Percentiles rank a stretch among this genome's conserved stretches.
Evolutionary conservation across 2,888 invertebrate genomes (phyloP).

Genomic region (Drosophila borealis): DNA sequence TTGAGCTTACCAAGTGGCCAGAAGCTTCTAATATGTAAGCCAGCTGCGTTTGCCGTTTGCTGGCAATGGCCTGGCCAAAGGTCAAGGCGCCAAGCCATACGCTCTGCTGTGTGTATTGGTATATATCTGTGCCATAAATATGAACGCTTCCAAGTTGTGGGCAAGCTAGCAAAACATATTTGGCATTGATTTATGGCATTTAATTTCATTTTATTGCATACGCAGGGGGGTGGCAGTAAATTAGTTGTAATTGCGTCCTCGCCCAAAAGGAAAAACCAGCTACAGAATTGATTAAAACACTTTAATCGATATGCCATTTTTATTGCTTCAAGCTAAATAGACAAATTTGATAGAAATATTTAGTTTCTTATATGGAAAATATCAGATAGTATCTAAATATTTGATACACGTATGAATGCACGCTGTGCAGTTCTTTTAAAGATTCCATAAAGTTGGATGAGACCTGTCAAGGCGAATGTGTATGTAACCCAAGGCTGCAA

Average conservation of each 20-base stretch:
- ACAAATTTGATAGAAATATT: neutral
- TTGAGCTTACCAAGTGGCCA: constrained; percentile 15
- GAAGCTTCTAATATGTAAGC: constrained; percentile 1
- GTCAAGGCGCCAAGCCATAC: constrained; percentile 41
- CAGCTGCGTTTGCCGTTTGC: constrained; percentile 3
- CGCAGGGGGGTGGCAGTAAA: constrained; percentile 44
- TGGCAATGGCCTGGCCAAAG: constrained; percentile 32
- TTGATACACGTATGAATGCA: constrained; percentile 5
- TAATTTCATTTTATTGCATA: constrained; percentile 74
- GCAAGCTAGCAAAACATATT: constrained; percentile 44
- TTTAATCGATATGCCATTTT: constrained; percentile 34
- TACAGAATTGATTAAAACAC: constrained; percentile 43
- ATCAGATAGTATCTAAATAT: constrained; percentile 2
- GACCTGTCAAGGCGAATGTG: too few relatives aligned
- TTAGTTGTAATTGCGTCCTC: constrained; percentile 45
- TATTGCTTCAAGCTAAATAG: neutral
- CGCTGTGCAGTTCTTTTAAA: too few relatives aligned
- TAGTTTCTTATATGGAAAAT: neutral
- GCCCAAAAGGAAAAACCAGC: constrained; percentile 29
- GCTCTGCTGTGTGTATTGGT: neutral
- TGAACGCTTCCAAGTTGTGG: constrained; percentile 28
- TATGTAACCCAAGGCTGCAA: too few relatives aligned
- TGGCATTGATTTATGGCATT: constrained; percentile 73
- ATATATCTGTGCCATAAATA: constrained; percentile 34
- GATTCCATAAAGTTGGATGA: too few relatives aligned